Conservation (phyloP, 2,888 invertebrate genomes). For the Sepiola atlantica region DNA sequence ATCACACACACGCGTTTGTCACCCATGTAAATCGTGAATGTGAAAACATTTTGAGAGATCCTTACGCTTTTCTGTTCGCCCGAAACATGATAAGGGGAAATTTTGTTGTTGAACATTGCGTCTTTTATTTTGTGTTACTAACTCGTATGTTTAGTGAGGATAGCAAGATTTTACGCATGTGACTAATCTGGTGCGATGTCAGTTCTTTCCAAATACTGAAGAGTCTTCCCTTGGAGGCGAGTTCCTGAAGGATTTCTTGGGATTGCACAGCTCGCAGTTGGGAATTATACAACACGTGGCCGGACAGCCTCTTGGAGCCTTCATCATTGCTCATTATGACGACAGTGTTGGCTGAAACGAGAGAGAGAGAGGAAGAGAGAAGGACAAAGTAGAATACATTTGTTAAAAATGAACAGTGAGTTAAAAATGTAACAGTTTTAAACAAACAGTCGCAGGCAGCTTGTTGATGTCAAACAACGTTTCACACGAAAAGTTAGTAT, state of each 20-base stretch:
- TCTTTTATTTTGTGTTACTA: neutral
- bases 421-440: neutral
- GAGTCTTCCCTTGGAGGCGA: slow-evolving; percentile 63
- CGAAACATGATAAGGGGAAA: neutral
- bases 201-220: slow-evolving; percentile 67
- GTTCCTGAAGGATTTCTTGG: slow-evolving; percentile 64
- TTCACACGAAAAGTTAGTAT: too few species aligned
- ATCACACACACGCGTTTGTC: neutral
- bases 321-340: slow-evolving; percentile 66
- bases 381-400: neutral
- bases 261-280: slow-evolving; percentile 62
- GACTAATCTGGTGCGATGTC: slow-evolving; percentile 67
- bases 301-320: slow-evolving; percentile 64
- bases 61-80: neutral
- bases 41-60: slow-evolving; percentile 13
- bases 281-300: slow-evolving; percentile 65
- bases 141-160: slow-evolving; percentile 56
- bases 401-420: neutral
- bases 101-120: neutral
- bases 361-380: neutral
- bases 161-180: slow-evolving; percentile 62
- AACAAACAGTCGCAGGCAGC: neutral
- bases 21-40: neutral
- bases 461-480: too few species aligned
- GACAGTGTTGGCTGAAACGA: slow-evolving; percentile 58